A percentile compares a stretch with the other conserved stretches of the same genome.
Conservation (phyloP, 2,797 vertebrate genomes). For the Cynopterus sphinx region DNA sequence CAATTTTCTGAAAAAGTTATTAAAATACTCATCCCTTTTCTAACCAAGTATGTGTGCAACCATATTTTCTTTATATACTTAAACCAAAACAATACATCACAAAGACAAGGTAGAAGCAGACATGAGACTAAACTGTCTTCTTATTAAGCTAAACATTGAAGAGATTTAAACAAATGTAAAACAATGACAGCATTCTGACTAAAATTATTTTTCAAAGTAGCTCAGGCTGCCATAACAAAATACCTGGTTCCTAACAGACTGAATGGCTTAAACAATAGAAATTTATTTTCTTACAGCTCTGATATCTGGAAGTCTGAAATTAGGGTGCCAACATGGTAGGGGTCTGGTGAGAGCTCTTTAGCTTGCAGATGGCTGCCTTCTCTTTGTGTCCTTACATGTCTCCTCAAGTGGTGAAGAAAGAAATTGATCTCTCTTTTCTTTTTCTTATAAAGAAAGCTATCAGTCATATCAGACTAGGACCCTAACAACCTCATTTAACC, state of each 20-base stretch:
- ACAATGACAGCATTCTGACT: not conserved
- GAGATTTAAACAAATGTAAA: constrained; percentile 26
- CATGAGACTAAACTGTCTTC: not conserved
- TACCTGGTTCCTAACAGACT: not conserved
- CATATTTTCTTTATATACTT: constrained; percentile 8
- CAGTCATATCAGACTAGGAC: not conserved
- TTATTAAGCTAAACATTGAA: not conserved
- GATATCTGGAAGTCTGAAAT: not conserved
- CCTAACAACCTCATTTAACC: not conserved
- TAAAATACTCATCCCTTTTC: not conserved
- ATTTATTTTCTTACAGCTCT: constrained; percentile 12
- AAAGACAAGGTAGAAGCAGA: not conserved
- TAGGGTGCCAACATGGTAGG: not conserved
- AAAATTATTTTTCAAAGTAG: not conserved
- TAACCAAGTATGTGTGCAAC: not conserved
- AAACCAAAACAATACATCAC: not conserved
- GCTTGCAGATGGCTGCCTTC: not conserved
- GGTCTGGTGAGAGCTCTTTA: not conserved
- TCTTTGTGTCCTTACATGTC: not conserved
- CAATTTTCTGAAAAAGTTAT: not conserved
- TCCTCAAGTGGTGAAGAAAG: not conserved
- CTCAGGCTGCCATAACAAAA: not conserved
- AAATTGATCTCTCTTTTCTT: not conserved
- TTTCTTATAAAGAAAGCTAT: not conserved
- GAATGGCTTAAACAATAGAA: not conserved